These are phyloP conservation scores for Manis crassicaudata DNA, from an alignment of 2,797 vertebrate species.

Conservation along the genomic window DNA sequence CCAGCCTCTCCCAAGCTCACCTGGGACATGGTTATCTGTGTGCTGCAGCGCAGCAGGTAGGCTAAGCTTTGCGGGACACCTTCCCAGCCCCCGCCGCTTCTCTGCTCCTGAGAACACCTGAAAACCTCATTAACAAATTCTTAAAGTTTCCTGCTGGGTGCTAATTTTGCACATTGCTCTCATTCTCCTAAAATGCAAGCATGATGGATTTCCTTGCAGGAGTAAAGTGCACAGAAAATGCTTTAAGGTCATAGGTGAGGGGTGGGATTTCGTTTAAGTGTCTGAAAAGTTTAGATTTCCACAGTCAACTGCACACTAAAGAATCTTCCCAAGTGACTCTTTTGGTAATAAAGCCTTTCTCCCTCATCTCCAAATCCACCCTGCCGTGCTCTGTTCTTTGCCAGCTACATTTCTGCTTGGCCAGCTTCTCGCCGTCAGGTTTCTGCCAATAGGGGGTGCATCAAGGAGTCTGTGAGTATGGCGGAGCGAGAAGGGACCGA, in stretches of 20 bases:
- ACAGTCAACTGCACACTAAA: slow-evolving; percentile 1
- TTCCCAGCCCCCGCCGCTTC: background rate
- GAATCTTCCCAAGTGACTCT: slow-evolving; percentile 21
- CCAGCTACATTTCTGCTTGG: background rate
- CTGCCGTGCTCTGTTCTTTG: background rate
- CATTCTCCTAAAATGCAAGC: slow-evolving; percentile 47
- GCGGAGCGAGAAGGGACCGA: background rate
- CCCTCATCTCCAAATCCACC: background rate
- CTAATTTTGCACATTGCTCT: slow-evolving; percentile 10
- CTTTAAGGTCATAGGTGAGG: background rate
- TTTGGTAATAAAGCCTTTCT: slow-evolving; percentile 23
- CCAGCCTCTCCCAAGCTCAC: background rate
- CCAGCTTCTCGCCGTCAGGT: background rate
- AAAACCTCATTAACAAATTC: slow-evolving; percentile 36
- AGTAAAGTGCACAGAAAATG: slow-evolving; percentile 52
- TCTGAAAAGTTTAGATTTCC: slow-evolving; percentile 42
- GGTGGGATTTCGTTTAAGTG: slow-evolving; percentile 17
- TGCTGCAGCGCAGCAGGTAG: background rate
- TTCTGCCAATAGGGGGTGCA: background rate
- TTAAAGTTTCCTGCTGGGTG: slow-evolving; percentile 16
- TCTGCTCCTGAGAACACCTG: background rate
- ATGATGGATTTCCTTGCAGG: background rate
- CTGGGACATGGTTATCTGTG: background rate
- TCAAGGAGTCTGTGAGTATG: background rate
- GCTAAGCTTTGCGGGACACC: background rate